Evolutionary conservation across 2,888 invertebrate species (phyloP), one percentile per base, ranked within the genome.

Genomic region (Cotesia congregata): DNA sequence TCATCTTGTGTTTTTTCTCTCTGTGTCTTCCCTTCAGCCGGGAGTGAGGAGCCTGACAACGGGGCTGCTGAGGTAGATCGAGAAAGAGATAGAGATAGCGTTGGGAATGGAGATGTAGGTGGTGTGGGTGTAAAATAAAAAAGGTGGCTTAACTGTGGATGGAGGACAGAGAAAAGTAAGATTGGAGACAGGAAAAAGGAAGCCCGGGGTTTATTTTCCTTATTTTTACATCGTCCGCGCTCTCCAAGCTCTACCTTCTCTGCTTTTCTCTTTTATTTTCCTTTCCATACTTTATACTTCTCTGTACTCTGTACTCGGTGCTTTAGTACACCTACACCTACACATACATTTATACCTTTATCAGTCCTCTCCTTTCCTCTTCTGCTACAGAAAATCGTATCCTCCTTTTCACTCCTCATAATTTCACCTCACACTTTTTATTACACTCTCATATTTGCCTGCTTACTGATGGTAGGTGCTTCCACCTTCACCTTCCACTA

Each of bases 151-250:
- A 41, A 62, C 59, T 61, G 76, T 50, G 69, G 75, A 50, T 65
- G 62, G 39, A 40, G 62, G 67, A 77, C 74, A 74, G 73, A 62
- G 70, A 62, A 75, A 74, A 80, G 80, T 72, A 78, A 80, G 82
- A 81, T 82, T 82, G 84, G 82, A 82, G 83, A 84, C 81, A 83
- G 84, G 83, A 84, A 86, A 82, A 83, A 83, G 83, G 80, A 81
- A 81, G 80, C 83, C 82, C 80, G 77, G 80, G 84, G 83, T 87
- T 86, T 86, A 85, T 80, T 81, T 80, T 74, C 75, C 38, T 72
- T 79, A 75, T 79, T 77, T 79, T 79, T 79, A 50, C 76, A 77
- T 80, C 78, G 61, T 64, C 74, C 74, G 76, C 74, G 74, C 73
- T 69, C 60, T 75, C 64, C 75, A 70, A 69, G 72, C 38, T 64